Base-by-base conservation (phyloP, 2,888 invertebrate genomes). In the Sicus ferrugineus region DNA sequence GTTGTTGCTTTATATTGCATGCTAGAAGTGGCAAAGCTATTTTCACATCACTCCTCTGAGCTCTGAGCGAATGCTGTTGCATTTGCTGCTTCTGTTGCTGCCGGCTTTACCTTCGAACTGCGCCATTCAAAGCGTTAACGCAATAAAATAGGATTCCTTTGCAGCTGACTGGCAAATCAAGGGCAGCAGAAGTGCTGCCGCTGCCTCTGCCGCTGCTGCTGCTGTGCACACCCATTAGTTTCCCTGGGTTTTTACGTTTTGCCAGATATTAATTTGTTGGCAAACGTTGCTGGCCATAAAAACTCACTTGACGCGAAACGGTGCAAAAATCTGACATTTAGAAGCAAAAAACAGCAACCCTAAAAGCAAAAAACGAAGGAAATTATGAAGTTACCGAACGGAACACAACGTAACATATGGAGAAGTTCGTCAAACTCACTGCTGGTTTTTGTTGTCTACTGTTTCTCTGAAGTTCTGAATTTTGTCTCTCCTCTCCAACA, bases 341-440 rank as follows among this genome's bases (percentile, higher is more conserved):
- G 14, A 26, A 54, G 26, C 23, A 23, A 11, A 54, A 26, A 26
- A 4, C 26, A 23, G 2, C 23, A 21, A 26, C 61, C 42, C 38
- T 61, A 38, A 28, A 11, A 42, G 61, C 61, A 61, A 30, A 1
- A 28, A 58, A 31, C 5, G 9, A 34, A 9, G 11, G 6, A 34
- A 34, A 34, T n/a, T n/a, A n/a, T n/a, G n/a, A n/a, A n/a, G n/a
- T n/a, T n/a, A n/a, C n/a, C n/a, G n/a, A n/a, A n/a, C n/a, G n/a
- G n/a, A n/a, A n/a, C n/a, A n/a, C n/a, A n/a, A n/a, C n/a, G n/a
- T n/a, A n/a, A n/a, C n/a, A n/a, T n/a, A n/a, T n/a, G n/a, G n/a
- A 31, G 28, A 52, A 66, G 56, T 58, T 66, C 66, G 58, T 66
- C 66, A 66, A 58, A 52, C 56, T 56, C 23, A 56, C 30, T 38